A percentile compares a stretch with the other conserved stretches of the same genome.
phyloP scores from a whole-genome alignment of 2,113 vertebrate genomes.

The Myxocyprinus asiaticus region DNA sequence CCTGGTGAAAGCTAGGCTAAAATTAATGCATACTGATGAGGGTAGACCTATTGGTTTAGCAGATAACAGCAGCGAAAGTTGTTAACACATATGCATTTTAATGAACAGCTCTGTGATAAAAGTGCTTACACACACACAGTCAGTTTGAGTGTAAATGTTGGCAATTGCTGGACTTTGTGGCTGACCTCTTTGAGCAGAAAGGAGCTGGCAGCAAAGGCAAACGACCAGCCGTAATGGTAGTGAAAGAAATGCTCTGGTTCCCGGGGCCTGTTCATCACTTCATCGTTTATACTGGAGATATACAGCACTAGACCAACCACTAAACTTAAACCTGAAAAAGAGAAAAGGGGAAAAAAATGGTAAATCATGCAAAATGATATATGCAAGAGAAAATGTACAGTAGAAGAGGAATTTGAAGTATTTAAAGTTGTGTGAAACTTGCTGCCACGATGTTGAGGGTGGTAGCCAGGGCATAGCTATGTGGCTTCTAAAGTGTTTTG shows the following conservation, averaged over 20 bases:
- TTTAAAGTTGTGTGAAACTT: too few species aligned
- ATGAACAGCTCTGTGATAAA: background rate
- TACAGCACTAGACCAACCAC: slow-evolving; percentile 82
- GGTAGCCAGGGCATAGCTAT: background rate
- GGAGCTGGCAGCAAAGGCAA: slow-evolving; percentile 87
- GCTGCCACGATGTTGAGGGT: background rate
- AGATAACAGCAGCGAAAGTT: slow-evolving; percentile 16
- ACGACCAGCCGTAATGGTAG: slow-evolving; percentile 89
- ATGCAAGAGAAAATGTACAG: too few species aligned
- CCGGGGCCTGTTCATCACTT: slow-evolving; percentile 85
- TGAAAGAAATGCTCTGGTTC: slow-evolving; percentile 83
- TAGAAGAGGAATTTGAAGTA: too few species aligned
- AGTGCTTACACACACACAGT: too few species aligned
- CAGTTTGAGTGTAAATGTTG: too few species aligned
- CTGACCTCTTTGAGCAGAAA: slow-evolving; percentile 88
- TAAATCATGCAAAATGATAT: background rate
- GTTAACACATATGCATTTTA: slow-evolving; percentile 35
- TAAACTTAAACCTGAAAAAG: slow-evolving; percentile 46
- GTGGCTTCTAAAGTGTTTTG: background rate
- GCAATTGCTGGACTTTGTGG: background rate
- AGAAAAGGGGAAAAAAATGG: background rate
- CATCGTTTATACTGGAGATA: slow-evolving; percentile 90
- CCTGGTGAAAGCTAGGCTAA: background rate
- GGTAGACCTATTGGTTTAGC: slow-evolving; percentile 10
- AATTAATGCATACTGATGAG: slow-evolving; percentile 44